Conservation (phyloP, 2,888 invertebrate genomes). For the Cynaeus angustus region DNA sequence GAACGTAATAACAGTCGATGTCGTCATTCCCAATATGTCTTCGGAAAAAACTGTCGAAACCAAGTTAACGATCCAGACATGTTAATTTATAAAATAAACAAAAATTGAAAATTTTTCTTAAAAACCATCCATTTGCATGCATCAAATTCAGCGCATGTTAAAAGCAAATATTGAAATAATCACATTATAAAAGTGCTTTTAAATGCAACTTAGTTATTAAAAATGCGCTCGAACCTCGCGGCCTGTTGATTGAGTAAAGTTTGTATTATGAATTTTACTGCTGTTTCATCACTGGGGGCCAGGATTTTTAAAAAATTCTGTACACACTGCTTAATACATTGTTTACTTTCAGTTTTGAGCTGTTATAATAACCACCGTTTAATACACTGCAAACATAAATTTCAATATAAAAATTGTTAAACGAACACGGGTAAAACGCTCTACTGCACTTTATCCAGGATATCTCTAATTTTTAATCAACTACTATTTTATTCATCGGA, state of each 20-base stretch:
- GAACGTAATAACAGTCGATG: conserved; percentile 13
- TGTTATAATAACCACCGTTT: conserved; percentile 63
- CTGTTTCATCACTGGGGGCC: conserved; percentile 68
- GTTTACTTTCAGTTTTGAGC: conserved; percentile 67
- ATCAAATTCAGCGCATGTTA: conserved; percentile 55
- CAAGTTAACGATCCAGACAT: conserved; percentile 45
- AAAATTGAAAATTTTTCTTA: conserved; percentile 43
- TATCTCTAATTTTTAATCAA: conserved; percentile 27
- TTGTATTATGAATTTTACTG: conserved; percentile 70
- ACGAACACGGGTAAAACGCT: conserved; percentile 27
- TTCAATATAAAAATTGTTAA: conserved; percentile 58
- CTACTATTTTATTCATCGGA: conserved; percentile 12
- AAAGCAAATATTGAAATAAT: conserved; percentile 61
- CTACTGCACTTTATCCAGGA: conserved; percentile 27
- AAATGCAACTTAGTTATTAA: conserved; percentile 64
- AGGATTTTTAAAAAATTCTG: conserved; percentile 69
- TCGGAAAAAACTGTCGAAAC: conserved; percentile 34
- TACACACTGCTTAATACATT: conserved; percentile 67
- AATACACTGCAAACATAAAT: conserved; percentile 61
- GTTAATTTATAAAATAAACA: conserved; percentile 52
- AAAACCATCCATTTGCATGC: conserved; percentile 53
- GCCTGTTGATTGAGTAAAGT: conserved; percentile 69
- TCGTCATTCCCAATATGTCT: conserved; percentile 19
- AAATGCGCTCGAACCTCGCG: conserved; percentile 63
- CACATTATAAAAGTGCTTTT: conserved; percentile 61